Evolutionary conservation across 2,113 vertebrate genomes (phyloP).

Genomic region (Dolichotis patagonum): DNA sequence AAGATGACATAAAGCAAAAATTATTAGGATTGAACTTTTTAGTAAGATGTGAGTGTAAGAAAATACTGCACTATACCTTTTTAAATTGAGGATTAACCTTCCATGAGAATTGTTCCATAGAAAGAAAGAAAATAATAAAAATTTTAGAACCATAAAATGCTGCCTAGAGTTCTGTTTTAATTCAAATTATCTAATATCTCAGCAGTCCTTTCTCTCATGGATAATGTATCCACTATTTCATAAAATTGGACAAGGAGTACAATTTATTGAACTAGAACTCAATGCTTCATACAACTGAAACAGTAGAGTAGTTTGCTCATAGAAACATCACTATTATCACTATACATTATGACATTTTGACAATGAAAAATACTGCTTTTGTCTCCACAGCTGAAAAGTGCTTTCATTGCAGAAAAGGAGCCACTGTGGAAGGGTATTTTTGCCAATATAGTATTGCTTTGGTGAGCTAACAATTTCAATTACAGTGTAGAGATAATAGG

Average conservation of each 20-base stretch:
- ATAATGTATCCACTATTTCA: neutral
- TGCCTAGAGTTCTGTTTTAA: conserved; percentile 33
- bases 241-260: conserved; percentile 25
- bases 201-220: neutral
- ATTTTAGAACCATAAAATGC: neutral
- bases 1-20: conserved; percentile 33
- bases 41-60: neutral
- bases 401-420: conserved; percentile 26
- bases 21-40: neutral
- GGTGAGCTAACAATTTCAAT: neutral
- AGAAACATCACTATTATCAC: conserved; percentile 37
- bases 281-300: conserved; percentile 55
- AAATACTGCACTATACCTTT: conserved; percentile 5
- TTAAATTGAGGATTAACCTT: conserved; percentile 48
- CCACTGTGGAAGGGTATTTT: neutral
- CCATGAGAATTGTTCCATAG: neutral
- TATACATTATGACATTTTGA: conserved; percentile 52
- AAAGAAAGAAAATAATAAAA: conserved; percentile 57
- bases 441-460: neutral
- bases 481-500: conserved; percentile 9
- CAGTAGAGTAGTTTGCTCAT: conserved; percentile 32
- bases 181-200: conserved; percentile 28
- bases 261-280: conserved; percentile 59
- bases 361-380: conserved; percentile 45
- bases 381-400: conserved; percentile 16